A percentile compares a stretch with the other conserved stretches of the same genome.
phyloP scores from a whole-genome alignment of 2,113 vertebrate genomes.

The Cygnus buccinator region DNA sequence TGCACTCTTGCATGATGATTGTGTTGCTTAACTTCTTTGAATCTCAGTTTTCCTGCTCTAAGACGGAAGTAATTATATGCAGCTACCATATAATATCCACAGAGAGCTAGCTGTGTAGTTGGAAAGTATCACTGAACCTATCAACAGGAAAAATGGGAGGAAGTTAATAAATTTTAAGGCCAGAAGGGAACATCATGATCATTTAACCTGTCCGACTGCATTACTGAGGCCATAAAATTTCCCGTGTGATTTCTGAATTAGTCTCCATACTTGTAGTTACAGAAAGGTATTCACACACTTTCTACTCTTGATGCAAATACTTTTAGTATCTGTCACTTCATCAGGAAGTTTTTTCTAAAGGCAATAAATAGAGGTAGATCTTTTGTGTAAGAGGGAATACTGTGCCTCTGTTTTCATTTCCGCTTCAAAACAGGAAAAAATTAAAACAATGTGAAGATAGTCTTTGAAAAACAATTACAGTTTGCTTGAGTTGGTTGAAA shows the following conservation, averaged over 20 bases:
- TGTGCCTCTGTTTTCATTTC: not conserved
- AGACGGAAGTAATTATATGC: conserved; percentile 54
- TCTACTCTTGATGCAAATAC: not conserved
- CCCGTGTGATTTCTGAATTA: conserved; percentile 32
- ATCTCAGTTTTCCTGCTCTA: not conserved
- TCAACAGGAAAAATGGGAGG: conserved; percentile 49
- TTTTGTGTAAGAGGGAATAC: conserved; percentile 18
- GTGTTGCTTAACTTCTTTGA: conserved; percentile 36
- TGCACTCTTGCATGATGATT: conserved; percentile 25
- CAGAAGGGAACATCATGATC: conserved; percentile 56
- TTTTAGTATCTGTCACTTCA: not conserved
- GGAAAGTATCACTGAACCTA: conserved; percentile 27
- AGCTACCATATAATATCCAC: conserved; percentile 39
- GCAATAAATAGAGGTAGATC: conserved; percentile 26
- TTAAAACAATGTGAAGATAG: not conserved
- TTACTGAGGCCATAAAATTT: conserved; percentile 51
- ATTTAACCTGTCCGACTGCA: conserved; percentile 35
- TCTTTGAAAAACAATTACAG: not conserved
- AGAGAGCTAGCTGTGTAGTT: conserved; percentile 23
- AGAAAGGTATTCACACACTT: conserved; percentile 25
- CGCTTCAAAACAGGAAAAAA: conserved; percentile 17
- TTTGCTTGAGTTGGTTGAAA: not conserved
- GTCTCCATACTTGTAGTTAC: conserved; percentile 28
- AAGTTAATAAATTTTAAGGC: conserved; percentile 60
- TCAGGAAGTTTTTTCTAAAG: conserved; percentile 18